A percentile compares a stretch with the other conserved stretches of the same genome.
Conservation (phyloP, 2,113 vertebrate genomes). For the Tauraco erythrolophus region DNA sequence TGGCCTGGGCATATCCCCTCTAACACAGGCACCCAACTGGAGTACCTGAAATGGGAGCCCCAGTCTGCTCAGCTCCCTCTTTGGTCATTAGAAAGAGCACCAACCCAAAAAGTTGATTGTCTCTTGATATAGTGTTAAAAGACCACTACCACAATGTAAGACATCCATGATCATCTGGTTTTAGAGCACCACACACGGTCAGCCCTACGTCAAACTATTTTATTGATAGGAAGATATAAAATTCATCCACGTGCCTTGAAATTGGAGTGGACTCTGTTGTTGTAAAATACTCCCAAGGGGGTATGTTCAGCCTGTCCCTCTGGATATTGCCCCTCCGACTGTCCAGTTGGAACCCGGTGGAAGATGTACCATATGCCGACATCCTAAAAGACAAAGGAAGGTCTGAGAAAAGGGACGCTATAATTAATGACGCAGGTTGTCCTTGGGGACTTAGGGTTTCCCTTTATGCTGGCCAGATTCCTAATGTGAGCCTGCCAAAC, state of each 20-base stretch:
- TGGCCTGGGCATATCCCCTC: background rate
- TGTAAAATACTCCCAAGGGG: slow-evolving; percentile 60
- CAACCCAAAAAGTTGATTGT: background rate
- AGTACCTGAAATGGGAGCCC: background rate
- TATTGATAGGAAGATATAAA: background rate
- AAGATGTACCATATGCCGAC: slow-evolving; percentile 64
- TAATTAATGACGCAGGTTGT: background rate
- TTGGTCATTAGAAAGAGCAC: background rate
- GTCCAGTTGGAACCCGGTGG: slow-evolving; percentile 35
- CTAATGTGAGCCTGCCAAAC: background rate
- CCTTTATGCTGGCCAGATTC: background rate
- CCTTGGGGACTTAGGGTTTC: background rate
- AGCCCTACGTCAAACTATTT: background rate
- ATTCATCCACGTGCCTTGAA: slow-evolving; percentile 47
- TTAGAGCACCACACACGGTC: background rate
- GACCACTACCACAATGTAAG: background rate
- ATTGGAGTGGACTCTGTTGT: slow-evolving; percentile 64
- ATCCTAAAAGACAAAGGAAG: slow-evolving; percentile 47
- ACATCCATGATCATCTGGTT: background rate
- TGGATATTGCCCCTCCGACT: slow-evolving; percentile 40
- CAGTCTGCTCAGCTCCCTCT: background rate
- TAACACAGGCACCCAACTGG: background rate
- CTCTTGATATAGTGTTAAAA: background rate
- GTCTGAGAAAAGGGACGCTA: background rate
- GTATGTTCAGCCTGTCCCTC: slow-evolving; percentile 49